These are phyloP conservation scores for Neosilurus hyrtlii DNA, from an alignment of 2,797 vertebrate species.

Conservation along the genomic window DNA sequence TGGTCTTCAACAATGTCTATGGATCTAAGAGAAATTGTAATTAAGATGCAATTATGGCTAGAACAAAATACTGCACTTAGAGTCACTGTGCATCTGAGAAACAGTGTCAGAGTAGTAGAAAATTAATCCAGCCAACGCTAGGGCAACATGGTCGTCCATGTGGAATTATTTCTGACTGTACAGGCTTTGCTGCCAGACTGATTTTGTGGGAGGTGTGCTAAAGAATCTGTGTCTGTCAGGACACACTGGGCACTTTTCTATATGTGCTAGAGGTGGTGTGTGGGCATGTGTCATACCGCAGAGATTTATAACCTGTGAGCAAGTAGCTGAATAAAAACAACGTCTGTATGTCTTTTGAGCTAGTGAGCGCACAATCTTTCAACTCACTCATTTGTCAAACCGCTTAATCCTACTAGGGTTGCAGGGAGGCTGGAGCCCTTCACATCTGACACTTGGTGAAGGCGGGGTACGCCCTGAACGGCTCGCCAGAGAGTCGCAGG, in stretches of 20 bases:
- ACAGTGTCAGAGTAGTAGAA: constrained; percentile 20
- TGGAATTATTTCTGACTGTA: constrained; percentile 23
- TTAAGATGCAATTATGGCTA: constrained; percentile 45
- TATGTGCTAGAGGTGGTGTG: constrained; percentile 33
- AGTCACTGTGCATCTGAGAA: constrained; percentile 33
- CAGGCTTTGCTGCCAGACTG: constrained; percentile 10
- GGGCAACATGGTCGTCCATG: background rate
- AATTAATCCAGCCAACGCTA: constrained; percentile 32
- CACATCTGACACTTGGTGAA: no score
- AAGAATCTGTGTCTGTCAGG: constrained; percentile 31
- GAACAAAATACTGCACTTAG: constrained; percentile 31
- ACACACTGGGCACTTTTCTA: constrained; percentile 33
- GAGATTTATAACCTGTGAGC: constrained; percentile 29
- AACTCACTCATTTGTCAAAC: no score
- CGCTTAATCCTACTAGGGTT: no score
- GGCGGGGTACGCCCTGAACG: no score
- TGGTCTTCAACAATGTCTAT: constrained; percentile 29
- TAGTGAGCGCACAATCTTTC: background rate
- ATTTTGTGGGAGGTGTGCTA: constrained; percentile 27
- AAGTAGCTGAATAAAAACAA: constrained; percentile 35
- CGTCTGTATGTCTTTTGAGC: constrained; percentile 4
- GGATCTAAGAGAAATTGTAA: constrained; percentile 41
- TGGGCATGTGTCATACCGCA: constrained; percentile 31
- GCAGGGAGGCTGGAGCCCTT: no score
- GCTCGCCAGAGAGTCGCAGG: no score